A percentile compares a stretch with the other conserved stretches of the same genome.
Conservation (phyloP, 2,888 invertebrate genomes). For the Chloroclystis v-ata region DNA sequence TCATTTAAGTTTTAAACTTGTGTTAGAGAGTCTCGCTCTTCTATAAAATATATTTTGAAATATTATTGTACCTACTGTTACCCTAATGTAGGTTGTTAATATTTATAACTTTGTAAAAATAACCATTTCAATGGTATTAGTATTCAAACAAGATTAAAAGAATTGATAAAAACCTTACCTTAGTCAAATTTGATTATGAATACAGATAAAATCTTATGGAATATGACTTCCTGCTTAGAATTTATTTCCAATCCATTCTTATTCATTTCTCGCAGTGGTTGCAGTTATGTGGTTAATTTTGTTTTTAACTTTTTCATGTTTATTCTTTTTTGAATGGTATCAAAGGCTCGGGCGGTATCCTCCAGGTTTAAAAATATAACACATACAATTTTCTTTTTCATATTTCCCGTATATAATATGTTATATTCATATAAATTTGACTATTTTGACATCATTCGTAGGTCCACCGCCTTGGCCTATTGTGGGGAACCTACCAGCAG, state of each 20-base stretch:
- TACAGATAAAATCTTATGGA: conserved; percentile 28
- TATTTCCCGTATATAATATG: too few relatives aligned
- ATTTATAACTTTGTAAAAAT: too few relatives aligned
- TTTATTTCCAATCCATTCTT: conserved; percentile 19
- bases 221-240: conserved; percentile 18
- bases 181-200: too few relatives aligned
- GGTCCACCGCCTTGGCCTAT: conserved; percentile 57
- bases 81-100: too few relatives aligned
- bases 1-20: too few relatives aligned
- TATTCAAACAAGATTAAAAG: conserved; percentile 10
- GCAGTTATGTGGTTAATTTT: conserved; percentile 35
- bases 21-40: too few relatives aligned
- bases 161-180: conserved; percentile 14
- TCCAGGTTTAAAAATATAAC: conserved; percentile 35
- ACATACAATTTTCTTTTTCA: neutral
- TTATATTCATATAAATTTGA: too few relatives aligned
- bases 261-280: conserved; percentile 21
- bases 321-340: conserved; percentile 26
- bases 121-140: conserved; percentile 24
- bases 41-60: too few relatives aligned
- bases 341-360: conserved; percentile 35
- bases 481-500: conserved; percentile 58
- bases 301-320: conserved; percentile 28
- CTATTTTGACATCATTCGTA: conserved; percentile 35
- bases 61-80: too few relatives aligned